Conservation (phyloP, 2,888 invertebrate species). For the Taphrorychus bicolor region DNA sequence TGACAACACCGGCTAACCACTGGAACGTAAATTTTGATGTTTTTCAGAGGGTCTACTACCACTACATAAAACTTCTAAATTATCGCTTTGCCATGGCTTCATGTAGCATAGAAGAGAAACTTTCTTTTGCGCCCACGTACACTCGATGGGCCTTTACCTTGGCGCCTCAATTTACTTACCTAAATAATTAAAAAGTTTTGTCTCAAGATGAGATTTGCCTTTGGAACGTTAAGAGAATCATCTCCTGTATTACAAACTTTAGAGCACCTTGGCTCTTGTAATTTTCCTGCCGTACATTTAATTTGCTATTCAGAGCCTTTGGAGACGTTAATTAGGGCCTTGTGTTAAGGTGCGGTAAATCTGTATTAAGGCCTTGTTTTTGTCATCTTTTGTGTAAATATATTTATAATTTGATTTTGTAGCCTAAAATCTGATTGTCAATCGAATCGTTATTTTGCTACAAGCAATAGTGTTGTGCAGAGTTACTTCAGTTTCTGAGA, state of each 20-base stretch:
- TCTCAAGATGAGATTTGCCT: constrained; percentile 35
- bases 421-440: too few relatives aligned
- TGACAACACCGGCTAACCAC: constrained; percentile 15
- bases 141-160: background rate
- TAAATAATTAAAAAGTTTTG: constrained; percentile 39
- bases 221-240: constrained; percentile 31
- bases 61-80: constrained; percentile 1
- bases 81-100: constrained; percentile 6
- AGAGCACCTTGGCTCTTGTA: constrained; percentile 24
- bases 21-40: constrained; percentile 7
- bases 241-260: constrained; percentile 28
- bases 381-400: background rate
- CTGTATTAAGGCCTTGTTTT: background rate
- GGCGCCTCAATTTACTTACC: constrained; percentile 30
- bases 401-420: too few relatives aligned
- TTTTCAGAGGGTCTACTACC: constrained; percentile 4
- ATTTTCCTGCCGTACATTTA: constrained; percentile 19
- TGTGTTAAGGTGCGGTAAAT: background rate
- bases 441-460: too few relatives aligned
- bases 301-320: constrained; percentile 5
- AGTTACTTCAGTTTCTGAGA: too few relatives aligned
- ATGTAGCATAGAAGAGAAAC: background rate
- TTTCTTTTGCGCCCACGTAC: background rate
- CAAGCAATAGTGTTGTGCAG: too few relatives aligned
- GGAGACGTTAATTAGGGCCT: background rate